Conservation (phyloP, 2,888 invertebrate species). For the Digitonthophagus gazella region DNA sequence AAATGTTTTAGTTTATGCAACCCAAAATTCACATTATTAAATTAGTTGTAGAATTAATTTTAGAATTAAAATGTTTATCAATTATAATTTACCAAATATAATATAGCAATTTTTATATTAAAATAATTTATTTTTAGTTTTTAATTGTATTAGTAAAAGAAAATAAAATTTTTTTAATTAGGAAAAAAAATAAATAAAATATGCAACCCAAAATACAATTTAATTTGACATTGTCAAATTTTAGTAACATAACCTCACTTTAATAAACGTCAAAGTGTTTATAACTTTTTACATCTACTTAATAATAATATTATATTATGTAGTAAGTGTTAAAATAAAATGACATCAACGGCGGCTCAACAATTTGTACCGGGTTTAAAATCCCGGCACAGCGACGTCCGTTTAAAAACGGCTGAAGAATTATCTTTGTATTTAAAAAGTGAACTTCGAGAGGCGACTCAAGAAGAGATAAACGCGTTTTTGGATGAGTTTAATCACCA, state of each 20-base stretch:
- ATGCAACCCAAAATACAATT: too few species aligned
- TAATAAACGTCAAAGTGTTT: background rate
- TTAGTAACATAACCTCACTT: background rate
- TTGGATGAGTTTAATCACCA: conserved; percentile 94
- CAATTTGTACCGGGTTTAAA: conserved; percentile 85
- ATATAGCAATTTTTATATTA: too few species aligned
- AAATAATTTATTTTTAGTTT: too few species aligned
- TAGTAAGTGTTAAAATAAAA: conserved; percentile 36
- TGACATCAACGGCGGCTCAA: conserved; percentile 65
- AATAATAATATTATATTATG: background rate
- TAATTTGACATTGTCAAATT: too few species aligned
- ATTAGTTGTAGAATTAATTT: too few species aligned
- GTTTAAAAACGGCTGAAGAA: conserved; percentile 84
- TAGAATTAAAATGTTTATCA: too few species aligned
- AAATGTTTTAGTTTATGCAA: too few species aligned
- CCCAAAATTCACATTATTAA: too few species aligned
- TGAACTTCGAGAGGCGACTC: conserved; percentile 83
- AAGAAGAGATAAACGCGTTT: conserved; percentile 86
- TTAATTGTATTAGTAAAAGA: too few species aligned
- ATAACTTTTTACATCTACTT: background rate
- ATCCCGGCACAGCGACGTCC: conserved; percentile 80
- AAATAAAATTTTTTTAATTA: too few species aligned
- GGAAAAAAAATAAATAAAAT: too few species aligned
- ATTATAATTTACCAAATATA: too few species aligned
- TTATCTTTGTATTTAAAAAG: conserved; percentile 88